Evolutionary conservation across 2,797 vertebrate genomes (phyloP).

Genomic region (Hoplostethus atlanticus): DNA sequence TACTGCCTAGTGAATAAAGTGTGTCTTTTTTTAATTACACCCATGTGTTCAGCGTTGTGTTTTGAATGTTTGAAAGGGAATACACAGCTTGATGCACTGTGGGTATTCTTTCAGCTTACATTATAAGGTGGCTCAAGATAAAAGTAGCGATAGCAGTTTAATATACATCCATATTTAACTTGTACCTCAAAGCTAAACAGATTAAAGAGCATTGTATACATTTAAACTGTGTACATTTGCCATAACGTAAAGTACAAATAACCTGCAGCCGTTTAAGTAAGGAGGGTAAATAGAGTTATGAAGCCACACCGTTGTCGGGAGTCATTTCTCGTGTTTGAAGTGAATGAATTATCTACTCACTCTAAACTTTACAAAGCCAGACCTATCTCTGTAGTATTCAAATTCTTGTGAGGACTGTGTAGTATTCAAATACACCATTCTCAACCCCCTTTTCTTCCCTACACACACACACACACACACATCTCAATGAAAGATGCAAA

Average conservation of each 20-base stretch:
- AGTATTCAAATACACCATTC: constrained; percentile 63
- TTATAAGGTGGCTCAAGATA: not conserved
- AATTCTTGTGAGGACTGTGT: constrained; percentile 41
- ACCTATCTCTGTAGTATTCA: constrained; percentile 52
- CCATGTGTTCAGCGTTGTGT: constrained; percentile 83
- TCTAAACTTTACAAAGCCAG: constrained; percentile 29
- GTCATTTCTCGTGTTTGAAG: constrained; percentile 30
- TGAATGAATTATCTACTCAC: constrained; percentile 50
- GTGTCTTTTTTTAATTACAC: constrained; percentile 83
- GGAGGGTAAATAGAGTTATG: constrained; percentile 31
- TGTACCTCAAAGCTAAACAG: not conserved
- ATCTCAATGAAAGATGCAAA: constrained; percentile 42
- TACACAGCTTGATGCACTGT: not conserved
- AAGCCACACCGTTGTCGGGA: constrained; percentile 8
- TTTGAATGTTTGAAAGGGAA: constrained; percentile 9
- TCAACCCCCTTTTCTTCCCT: not conserved
- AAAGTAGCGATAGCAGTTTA: not conserved
- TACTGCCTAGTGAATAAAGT: constrained; percentile 99
- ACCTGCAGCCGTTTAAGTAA: constrained; percentile 32
- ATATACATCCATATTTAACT: not conserved
- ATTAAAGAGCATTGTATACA: constrained; percentile 5
- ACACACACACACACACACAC: constrained; percentile 10
- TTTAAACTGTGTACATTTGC: constrained; percentile 34
- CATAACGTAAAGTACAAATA: constrained; percentile 24
- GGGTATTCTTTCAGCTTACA: not conserved